Base-by-base conservation (phyloP, 2,113 vertebrate species). In the Machaerirhynchus nigripectus region DNA sequence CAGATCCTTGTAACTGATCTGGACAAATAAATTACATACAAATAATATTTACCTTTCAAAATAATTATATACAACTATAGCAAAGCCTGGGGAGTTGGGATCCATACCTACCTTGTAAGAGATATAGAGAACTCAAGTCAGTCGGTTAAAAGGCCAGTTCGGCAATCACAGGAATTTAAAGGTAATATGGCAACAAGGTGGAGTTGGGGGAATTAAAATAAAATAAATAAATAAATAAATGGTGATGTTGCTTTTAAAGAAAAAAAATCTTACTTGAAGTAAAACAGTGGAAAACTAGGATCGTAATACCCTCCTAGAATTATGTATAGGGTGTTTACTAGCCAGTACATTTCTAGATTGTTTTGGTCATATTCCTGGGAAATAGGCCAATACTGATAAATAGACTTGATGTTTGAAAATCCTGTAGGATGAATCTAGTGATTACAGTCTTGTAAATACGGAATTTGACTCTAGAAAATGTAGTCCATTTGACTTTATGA, bases 331-430 rank as follows among this genome's bases (percentile, higher is more conserved):
- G 24, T 71, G 44, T 84, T 95, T 71, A 80, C 50, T 71, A 88
- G 61, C 60, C 81, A 82, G 68, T 88, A 70, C 4, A 19, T 85
- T 90, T 93, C 50, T 95, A 88, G 53, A 90, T 95, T 91, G 60
- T 86, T 93, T 95, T 79, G 84, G 64, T 93, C 53, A 44, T 93
- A 79, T 75, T 91, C 42, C 88, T 94, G 94, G 90, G 84, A 96
- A 91, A 86, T 90, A 83, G 86, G 61, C 74, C 91, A 96, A 77
- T 50, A 28, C 28, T 74, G 91, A 95, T 94, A 94, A 95, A 90
- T 84, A 77, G 39, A 12, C 71, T 68, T 68, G 35, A 81, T 91
- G 52, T 91, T 94, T 91, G 55, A 68, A 94, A 95, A 93, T 44
- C 42, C 55, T 91, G 57, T 93, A 74, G 50, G 47, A 90, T 77